Conservation (phyloP, 2,113 vertebrate genomes). For the Danionella cerebrum region DNA sequence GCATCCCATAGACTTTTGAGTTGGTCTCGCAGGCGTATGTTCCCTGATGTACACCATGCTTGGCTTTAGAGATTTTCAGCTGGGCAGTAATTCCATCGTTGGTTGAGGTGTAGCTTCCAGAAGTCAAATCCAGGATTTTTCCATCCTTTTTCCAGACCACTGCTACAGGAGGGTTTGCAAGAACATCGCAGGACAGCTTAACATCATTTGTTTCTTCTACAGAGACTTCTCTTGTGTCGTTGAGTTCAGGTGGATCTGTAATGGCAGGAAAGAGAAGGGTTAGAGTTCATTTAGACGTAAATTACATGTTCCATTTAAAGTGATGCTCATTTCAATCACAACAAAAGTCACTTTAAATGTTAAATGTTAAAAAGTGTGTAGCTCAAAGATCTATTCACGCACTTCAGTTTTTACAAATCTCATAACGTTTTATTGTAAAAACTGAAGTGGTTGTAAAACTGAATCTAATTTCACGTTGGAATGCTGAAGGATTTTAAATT, state of each 20-base stretch:
- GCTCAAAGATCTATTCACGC: no score
- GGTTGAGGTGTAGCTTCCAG: conserved; percentile 36
- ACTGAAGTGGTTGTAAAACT: no score
- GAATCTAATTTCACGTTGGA: no score
- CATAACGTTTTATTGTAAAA: no score
- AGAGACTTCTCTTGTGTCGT: conserved; percentile 37
- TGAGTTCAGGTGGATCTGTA: conserved; percentile 51
- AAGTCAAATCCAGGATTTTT: conserved; percentile 43
- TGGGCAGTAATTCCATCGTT: conserved; percentile 41
- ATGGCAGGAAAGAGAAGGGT: not conserved
- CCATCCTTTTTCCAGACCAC: conserved; percentile 54
- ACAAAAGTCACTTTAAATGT: no score
- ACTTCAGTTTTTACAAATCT: no score
- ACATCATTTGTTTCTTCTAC: conserved; percentile 43
- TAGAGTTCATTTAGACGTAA: no score
- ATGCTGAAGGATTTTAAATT: no score
- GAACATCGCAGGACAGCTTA: conserved; percentile 49
- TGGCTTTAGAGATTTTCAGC: conserved; percentile 25
- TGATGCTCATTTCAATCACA: no score
- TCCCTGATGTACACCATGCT: conserved; percentile 46
- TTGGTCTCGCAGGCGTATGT: conserved; percentile 45
- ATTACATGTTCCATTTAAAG: no score
- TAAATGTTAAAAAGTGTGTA: no score
- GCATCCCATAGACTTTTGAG: conserved; percentile 24
- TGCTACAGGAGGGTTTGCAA: conserved; percentile 53